Base-by-base conservation (phyloP, 2,888 invertebrate genomes). In the Disparrhopalites patrizii region DNA sequence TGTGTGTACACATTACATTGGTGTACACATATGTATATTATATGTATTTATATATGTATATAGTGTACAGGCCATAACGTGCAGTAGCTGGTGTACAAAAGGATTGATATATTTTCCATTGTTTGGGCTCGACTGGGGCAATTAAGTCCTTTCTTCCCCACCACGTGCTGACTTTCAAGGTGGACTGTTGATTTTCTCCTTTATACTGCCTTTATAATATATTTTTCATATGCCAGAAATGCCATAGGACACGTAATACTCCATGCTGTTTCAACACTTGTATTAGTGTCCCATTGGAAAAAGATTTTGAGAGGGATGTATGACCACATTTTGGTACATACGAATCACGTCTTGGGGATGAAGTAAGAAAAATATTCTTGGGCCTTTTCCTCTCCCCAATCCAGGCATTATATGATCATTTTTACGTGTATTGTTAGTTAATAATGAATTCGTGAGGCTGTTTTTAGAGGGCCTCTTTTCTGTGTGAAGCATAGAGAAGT, bases 131-230 rank as follows among this genome's bases (percentile, higher is more conserved):
- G 47, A 33, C 30, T 50, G 30, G 50, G 60, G 51, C 60, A 61
- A 61, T 61, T 61, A 61, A 61, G 43, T 50, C 50, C 60, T 61
- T 61, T 61, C 51, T 31, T 47, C 51, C n/a, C 47, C 20, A 61
- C 43, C 60, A 61, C 60, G 60, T 61, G 60, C 60, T 61, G 60
- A 47, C 60, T 61, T 61, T 61, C 60, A 61, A 61, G 60, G 60
- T 61, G 33, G 60, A 28, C 30, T n/a, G n/a, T n/a, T n/a, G n/a
- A n/a, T n/a, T n/a, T n/a, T n/a, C n/a, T n/a, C n/a, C n/a, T n/a
- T n/a, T n/a, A n/a, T n/a, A n/a, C n/a, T n/a, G n/a, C n/a, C n/a
- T n/a, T n/a, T n/a, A n/a, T n/a, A n/a, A n/a, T n/a, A n/a, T n/a
- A n/a, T n/a, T n/a, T n/a, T n/a, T n/a, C n/a, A n/a, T n/a, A n/a